Evolutionary conservation across 2,797 vertebrate genomes (phyloP), one percentile per base, ranked within the genome.

Genomic region (Gila robusta): DNA sequence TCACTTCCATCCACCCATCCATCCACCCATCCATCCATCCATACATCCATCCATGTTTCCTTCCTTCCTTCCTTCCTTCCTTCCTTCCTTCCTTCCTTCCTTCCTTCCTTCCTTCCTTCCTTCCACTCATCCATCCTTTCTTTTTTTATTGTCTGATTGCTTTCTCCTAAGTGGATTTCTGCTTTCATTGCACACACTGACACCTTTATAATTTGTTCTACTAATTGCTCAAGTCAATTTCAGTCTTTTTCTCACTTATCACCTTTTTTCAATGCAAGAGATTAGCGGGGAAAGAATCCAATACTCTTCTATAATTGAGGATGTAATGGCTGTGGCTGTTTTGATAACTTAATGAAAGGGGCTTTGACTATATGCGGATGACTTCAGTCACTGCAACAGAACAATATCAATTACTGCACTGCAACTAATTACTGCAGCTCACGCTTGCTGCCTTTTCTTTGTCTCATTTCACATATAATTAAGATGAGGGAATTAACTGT

Each of bases 321-420:
- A 86, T 92, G 89, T 91, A 90, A 91, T 87, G 84, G 86, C 85
- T 83, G 82, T 21, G 81, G 86, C 87, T 88, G 49, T 82, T 85
- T 88, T 89, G 89, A 92, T 90, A 87, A 82, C 91, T 88, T 91
- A 91, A 92, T 90, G 87, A 92, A 92, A 90, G 86, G 54, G 73
- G 47, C 87, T 82, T 41, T 37, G 79, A 77, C 23, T 88, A 86
- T 87, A 87, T 84, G 85, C 37, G 80, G 87, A 89, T 88, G 85
- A 87, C 79, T 88, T 70, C 39, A 88, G 86, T 85, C 87, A 87
- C 79, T 84, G 86, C 81, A 79, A 89, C 74, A 64, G 87, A 84
- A 89, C 85, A 89, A 91, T 91, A 89, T 90, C 89, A 91, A 86
- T 90, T 89, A 88, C 54, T 73, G 82, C 66, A 76, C 82, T 74